Base-by-base conservation (phyloP, 2,888 invertebrate genomes). In the Synergus laeviventris region DNA sequence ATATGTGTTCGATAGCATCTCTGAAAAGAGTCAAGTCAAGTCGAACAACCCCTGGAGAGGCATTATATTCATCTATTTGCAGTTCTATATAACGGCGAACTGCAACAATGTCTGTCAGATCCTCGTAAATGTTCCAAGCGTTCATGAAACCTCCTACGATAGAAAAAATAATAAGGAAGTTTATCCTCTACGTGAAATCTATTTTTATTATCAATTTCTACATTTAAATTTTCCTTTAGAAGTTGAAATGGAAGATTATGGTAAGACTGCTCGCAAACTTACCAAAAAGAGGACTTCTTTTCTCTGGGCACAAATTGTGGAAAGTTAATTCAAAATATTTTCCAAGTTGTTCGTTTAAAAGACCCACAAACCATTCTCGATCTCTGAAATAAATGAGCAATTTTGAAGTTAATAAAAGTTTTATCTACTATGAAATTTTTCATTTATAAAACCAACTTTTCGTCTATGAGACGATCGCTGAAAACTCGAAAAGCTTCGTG, bases 401-500 rank as follows among this genome's bases (percentile, higher is more conserved):
- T 49, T 49, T 73, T 14, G 2, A 31, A 36, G 39, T 62, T 76
- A 31, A 60, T 38, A 8, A 56, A 73, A 24, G 21, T 9, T 31
- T 21, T 9, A 1, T 16, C 18, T 59, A 12, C 5, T 14, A n/a
- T 12, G 24, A 1, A 61, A 42, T 66, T 8, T n/a, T 36, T 38
- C 0, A 8, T 36, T 39, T 38, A 31, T 16, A 24, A 45, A 45
- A 36, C 92, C 91, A 86, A 95, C 95, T 92, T 93, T 16, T 95
- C 95, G 88, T 97, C 96, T 2, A 95, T 95, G 2, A 98, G 92
- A 8, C 97, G 93, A 89, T 98, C 97, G 83, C 93, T 93, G 89
- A 97, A 98, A 0, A 97, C 97, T 74, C 97, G 91, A 88, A 95
- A 96, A 79, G 94, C 94, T 89, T 98, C 97, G 91, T 97, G 97